Base-by-base conservation (phyloP, 2,113 vertebrate species). In the Brachypodius melanocephalos region DNA sequence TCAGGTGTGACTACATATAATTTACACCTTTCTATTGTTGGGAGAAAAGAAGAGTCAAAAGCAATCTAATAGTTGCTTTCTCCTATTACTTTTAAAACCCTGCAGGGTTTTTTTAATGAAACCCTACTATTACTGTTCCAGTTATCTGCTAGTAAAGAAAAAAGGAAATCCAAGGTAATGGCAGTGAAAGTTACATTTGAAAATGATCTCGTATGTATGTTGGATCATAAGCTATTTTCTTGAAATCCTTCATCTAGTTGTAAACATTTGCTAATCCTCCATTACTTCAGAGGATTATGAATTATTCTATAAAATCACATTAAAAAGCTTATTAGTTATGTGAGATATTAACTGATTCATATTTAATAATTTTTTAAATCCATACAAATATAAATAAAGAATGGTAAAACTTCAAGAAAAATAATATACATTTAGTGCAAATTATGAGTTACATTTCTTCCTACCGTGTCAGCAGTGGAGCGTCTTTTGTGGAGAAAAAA, bases 381-480 rank as follows among this genome's bases (percentile, higher is more conserved):
- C 97, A 97, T 98, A 98, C 96, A 98, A 98, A 98, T 98, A 98
- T 98, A 98, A 98, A 98, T 98, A 98, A 98, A 97, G 97, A 98
- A 98, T 98, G 97, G 97, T 97, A 98, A 98, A 98, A 98, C 97
- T 94, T 97, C 96, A 96, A 97, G 96, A 97, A 98, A 97, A 97
- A 98, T 95, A 98, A 98, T 98, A 97, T 98, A 98, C 97, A 98
- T 98, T 98, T 98, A 98, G 98, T 98, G 98, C 98, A 98, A 98
- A 97, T 98, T 98, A 98, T 97, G 97, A 98, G 93, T 98, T 98
- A 97, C 84, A 85, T 97, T 97, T 97, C 97, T 95, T 96, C 95
- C 95, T 97, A 90, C 95, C 96, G 89, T 97, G 97, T 98, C 98
- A 98, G 97, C 97, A 97, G 89, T 97, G 89, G 96, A 96, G 94